Percentiles rank a stretch among this genome's conserved stretches.
These are phyloP conservation scores for Muntiacus muntjak DNA, from an alignment of 2,113 vertebrate genomes.

Conservation along the genomic window DNA sequence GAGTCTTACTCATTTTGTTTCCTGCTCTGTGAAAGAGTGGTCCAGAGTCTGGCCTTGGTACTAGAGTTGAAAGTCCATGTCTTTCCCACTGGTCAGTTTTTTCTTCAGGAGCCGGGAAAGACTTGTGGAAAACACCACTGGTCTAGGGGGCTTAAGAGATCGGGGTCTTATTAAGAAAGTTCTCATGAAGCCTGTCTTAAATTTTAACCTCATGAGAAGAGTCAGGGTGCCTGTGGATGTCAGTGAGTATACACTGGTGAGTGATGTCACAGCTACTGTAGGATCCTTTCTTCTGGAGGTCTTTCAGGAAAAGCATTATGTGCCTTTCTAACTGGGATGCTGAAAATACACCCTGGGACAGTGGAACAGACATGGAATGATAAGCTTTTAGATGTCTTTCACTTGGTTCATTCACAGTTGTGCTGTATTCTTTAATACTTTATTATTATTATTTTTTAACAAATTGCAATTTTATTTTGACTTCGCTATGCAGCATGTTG, in stretches of 20 bases:
- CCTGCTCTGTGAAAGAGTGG: not conserved
- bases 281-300: not conserved
- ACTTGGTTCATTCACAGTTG: not conserved
- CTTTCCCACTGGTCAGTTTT: not conserved
- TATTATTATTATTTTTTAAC: not conserved
- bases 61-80: not conserved
- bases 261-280: not conserved
- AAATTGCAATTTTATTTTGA: not conserved
- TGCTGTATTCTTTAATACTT: not conserved
- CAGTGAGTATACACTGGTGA: not conserved
- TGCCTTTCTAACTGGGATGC: not conserved
- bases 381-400: not conserved
- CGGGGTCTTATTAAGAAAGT: not conserved
- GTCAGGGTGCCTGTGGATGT: not conserved
- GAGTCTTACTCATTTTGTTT: not conserved
- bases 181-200: not conserved
- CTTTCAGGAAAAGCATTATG: not conserved
- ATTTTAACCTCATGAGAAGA: not conserved
- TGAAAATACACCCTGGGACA: not conserved
- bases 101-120: not conserved
- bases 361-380: not conserved
- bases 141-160: not conserved
- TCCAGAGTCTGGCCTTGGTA: not conserved
- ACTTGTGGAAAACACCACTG: not conserved
- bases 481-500: not conserved